Evolutionary conservation across 2,113 vertebrate genomes (phyloP).

Genomic region (Oryzias javanicus): DNA sequence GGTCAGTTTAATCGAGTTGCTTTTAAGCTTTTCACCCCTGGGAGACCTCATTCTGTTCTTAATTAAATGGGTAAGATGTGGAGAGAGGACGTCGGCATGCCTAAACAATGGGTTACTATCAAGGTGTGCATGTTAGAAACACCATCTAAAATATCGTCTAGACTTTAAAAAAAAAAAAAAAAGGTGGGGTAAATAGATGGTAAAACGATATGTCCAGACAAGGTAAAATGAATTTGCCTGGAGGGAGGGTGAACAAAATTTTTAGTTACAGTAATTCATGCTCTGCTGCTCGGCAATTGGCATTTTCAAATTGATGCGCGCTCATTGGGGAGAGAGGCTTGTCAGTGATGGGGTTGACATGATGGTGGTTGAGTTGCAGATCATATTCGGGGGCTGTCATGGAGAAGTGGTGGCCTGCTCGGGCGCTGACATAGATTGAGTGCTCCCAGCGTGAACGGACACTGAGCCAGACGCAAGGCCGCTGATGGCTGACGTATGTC

Average conservation of each 20-base stretch:
- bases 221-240: slow-evolving; percentile 19
- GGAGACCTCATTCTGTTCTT: slow-evolving; percentile 28
- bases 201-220: slow-evolving; percentile 17
- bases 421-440: slow-evolving; percentile 74
- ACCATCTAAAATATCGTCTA: slow-evolving; percentile 21
- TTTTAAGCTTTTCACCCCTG: slow-evolving; percentile 27
- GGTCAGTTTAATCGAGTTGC: slow-evolving; percentile 20
- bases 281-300: slow-evolving; percentile 35
- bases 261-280: slow-evolving; percentile 56
- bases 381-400: slow-evolving; percentile 71
- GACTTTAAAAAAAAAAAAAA: slow-evolving; percentile 4
- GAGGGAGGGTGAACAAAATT: slow-evolving; percentile 21
- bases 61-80: slow-evolving; percentile 53
- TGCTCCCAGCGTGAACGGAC: slow-evolving; percentile 59
- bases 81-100: slow-evolving; percentile 29
- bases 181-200: slow-evolving; percentile 16
- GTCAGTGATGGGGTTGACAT: slow-evolving; percentile 51
- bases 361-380: slow-evolving; percentile 68
- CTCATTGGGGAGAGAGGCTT: slow-evolving; percentile 45
- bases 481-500: slow-evolving; percentile 71
- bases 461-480: slow-evolving; percentile 67
- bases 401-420: slow-evolving; percentile 55
- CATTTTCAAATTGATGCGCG: slow-evolving; percentile 58
- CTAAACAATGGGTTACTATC: slow-evolving; percentile 39
- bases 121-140: slow-evolving; percentile 20